Base-by-base conservation (phyloP, 2,888 invertebrate genomes). In the Clunio marinus region DNA sequence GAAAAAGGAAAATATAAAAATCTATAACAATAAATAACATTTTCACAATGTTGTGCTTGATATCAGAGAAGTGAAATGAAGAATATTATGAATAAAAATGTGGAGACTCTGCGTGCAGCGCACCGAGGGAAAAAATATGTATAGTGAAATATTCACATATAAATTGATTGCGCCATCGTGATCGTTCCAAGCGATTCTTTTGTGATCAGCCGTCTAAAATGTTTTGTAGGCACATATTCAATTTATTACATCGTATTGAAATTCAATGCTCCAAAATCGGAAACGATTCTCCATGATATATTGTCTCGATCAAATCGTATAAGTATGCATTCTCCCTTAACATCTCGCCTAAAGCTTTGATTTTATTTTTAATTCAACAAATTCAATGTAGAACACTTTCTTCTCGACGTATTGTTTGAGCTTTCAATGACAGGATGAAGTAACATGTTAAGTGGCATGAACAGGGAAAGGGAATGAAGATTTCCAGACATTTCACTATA, bases 1-100 rank as follows among this genome's bases (percentile, higher is more conserved):
- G n/a, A n/a, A n/a, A n/a, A n/a, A n/a, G 27, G 57, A 13, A 57
- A 57, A 57, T 13, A 57, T 4, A 32, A 32, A 57, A 57, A 57
- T 57, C 57, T 57, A 57, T 57, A 57, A 57, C 57, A 57, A 57
- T 57, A 27, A 57, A 57, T 27, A 57, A 57, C 4, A 57, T 27
- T 20, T 20, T 27, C 57, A 20, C 57, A 25, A 57, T 57, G 57
- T 24, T 57, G 22, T 27, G 57, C 24, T 57, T 8, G 51, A 22
- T 27, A n/a, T 15, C n/a, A n/a, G 57, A 25, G 15, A 27, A 20
- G 25, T n/a, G n/a, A 4, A n/a, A 57, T 57, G n/a, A 27, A 57
- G 27, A 27, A 25, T 57, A 22, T 57, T 57, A 27, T 57, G 25
- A 27, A 57, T 57, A 57, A 27, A 32, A 57, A 57, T 27, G 57